phyloP scores from a whole-genome alignment of 2,888 invertebrate genomes.

The Nasonovia ribisnigri region DNA sequence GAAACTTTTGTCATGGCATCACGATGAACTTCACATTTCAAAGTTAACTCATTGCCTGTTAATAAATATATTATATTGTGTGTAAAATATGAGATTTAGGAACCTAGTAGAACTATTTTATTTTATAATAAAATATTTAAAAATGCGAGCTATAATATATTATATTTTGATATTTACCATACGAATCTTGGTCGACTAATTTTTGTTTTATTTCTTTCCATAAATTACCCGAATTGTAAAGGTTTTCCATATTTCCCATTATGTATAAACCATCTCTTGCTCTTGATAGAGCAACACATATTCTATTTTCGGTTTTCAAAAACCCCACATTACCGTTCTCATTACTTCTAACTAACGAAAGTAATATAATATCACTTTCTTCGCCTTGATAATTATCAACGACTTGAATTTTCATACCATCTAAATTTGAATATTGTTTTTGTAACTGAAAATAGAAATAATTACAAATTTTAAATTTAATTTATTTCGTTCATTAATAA shows the following conservation, averaged over 20 bases:
- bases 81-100: too few relatives aligned
- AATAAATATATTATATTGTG: not conserved
- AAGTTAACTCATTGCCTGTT: conserved; percentile 66
- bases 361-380: conserved; percentile 82
- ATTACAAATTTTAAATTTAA: not conserved
- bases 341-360: conserved; percentile 85
- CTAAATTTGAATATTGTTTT: conserved; percentile 69
- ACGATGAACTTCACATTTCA: conserved; percentile 74
- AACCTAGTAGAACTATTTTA: too few relatives aligned
- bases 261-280: conserved; percentile 80
- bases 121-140: not conserved
- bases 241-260: conserved; percentile 79
- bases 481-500: not conserved
- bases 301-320: conserved; percentile 78
- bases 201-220: conserved; percentile 66
- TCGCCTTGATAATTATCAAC: conserved; percentile 88
- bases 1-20: conserved; percentile 70
- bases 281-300: conserved; percentile 84
- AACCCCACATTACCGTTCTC: conserved; percentile 79
- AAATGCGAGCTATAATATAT: not conserved
- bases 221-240: conserved; percentile 73
- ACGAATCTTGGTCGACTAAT: not conserved
- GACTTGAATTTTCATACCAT: conserved; percentile 76
- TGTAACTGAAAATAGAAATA: conserved; percentile 18
- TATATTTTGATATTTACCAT: not conserved